phyloP scores from a whole-genome alignment of 2,888 invertebrate genomes.

The Fissipunctia ypsillon region DNA sequence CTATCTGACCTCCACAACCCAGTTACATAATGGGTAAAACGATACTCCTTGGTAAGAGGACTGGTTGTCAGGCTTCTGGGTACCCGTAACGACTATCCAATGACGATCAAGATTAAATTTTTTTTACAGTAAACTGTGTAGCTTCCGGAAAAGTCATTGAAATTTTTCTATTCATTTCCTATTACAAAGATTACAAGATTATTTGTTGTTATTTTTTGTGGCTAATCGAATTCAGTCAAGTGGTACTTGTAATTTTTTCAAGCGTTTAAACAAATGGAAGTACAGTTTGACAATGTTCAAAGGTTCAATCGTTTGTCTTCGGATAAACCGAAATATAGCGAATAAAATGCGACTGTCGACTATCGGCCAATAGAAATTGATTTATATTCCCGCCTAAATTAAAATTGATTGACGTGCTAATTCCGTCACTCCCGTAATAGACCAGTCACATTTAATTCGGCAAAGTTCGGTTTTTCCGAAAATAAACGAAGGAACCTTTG shows the following conservation, averaged over 20 bases:
- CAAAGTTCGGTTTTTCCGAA: too few relatives aligned
- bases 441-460: too few relatives aligned
- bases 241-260: constrained; percentile 15
- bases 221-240: constrained; percentile 22
- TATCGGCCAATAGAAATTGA: too few relatives aligned
- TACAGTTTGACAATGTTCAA: too few relatives aligned
- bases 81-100: background rate
- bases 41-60: background rate
- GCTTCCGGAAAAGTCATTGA: constrained; percentile 17
- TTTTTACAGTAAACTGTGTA: background rate
- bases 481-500: too few relatives aligned
- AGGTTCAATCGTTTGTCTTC: too few relatives aligned
- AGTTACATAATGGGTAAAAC: background rate
- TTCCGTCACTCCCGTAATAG: too few relatives aligned
- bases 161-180: constrained; percentile 9
- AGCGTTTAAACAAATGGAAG: constrained; percentile 7
- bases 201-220: constrained; percentile 10
- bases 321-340: too few relatives aligned
- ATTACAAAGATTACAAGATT: background rate
- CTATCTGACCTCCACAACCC: background rate
- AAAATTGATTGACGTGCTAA: too few relatives aligned
- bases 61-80: background rate
- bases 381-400: too few relatives aligned
- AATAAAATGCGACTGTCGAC: too few relatives aligned
- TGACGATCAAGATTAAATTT: background rate